phyloP scores from a whole-genome alignment of 1,140 invertebrate species.

The Argopecten irradians region DNA sequence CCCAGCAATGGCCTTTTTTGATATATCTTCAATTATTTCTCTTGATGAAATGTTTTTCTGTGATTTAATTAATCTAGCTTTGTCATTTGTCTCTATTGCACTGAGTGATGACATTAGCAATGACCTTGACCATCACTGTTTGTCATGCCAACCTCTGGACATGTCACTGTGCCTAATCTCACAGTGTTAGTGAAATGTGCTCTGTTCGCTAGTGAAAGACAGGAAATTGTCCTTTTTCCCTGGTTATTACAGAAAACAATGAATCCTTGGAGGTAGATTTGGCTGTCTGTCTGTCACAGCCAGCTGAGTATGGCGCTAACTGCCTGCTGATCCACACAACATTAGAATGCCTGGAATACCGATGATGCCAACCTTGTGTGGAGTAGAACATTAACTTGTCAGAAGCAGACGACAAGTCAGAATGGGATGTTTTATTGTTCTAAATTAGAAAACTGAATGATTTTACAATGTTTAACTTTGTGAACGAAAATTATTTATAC shows the following conservation, averaged over 20 bases:
- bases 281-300: not conserved
- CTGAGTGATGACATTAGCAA: not conserved
- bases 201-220: not conserved
- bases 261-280: not conserved
- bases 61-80: not conserved
- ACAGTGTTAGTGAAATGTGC: not conserved
- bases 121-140: not conserved
- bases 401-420: not conserved
- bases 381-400: not conserved
- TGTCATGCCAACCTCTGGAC: not conserved
- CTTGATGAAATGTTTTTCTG: too few species aligned
- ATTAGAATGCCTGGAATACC: not conserved
- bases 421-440: not conserved
- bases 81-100: not conserved
- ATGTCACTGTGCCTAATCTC: not conserved
- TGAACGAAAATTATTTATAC: too few species aligned
- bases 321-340: not conserved
- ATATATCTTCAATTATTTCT: too few species aligned
- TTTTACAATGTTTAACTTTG: not conserved
- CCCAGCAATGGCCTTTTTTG: too few species aligned
- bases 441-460: not conserved
- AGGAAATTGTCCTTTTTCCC: conserved; percentile 1
- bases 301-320: not conserved
- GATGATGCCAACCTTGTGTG: not conserved
- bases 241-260: not conserved